phyloP scores from a whole-genome alignment of 92 coral and sea anemone species.

The Epizoanthus illoricatus region DNA sequence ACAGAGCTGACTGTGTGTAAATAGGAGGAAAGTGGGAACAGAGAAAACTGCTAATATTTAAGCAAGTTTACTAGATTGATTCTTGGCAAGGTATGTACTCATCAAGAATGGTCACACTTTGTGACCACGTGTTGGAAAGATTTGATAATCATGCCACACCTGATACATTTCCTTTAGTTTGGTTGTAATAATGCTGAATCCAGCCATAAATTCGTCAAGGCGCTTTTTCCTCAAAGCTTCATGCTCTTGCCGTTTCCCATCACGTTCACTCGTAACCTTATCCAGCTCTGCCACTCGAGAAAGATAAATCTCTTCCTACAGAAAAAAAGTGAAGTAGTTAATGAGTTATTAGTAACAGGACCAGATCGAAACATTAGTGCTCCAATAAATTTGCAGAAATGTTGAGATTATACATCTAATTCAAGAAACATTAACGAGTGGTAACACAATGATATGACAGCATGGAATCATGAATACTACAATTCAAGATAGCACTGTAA shows the following conservation, averaged over 20 bases:
- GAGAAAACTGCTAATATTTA: background rate
- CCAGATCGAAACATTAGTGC: too few species aligned
- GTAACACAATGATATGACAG: background rate
- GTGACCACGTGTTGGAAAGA: too few species aligned
- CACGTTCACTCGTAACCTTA: constrained; percentile 87
- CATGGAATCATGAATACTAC: background rate
- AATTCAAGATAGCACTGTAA: too few species aligned
- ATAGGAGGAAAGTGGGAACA: background rate
- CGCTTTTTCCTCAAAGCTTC: constrained; percentile 88
- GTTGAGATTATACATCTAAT: too few species aligned
- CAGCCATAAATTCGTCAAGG: constrained; percentile 97
- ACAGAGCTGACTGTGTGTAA: background rate
- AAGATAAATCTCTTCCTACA: constrained; percentile 93
- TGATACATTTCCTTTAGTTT: constrained; percentile 98
- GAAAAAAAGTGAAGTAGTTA: too few species aligned
- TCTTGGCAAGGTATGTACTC: too few species aligned
- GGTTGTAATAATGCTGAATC: constrained; percentile 89
- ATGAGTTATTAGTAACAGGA: too few species aligned
- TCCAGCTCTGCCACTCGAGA: constrained; percentile 90
- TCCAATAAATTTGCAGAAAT: too few species aligned
- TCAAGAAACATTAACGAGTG: too few species aligned
- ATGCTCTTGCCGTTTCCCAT: constrained; percentile 83
- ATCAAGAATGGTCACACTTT: too few species aligned
- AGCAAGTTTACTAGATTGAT: background rate
- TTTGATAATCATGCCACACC: constrained; percentile 42